Evolutionary conservation across 2,888 invertebrate genomes (phyloP).

Genomic region (Heliothis peltigera): DNA sequence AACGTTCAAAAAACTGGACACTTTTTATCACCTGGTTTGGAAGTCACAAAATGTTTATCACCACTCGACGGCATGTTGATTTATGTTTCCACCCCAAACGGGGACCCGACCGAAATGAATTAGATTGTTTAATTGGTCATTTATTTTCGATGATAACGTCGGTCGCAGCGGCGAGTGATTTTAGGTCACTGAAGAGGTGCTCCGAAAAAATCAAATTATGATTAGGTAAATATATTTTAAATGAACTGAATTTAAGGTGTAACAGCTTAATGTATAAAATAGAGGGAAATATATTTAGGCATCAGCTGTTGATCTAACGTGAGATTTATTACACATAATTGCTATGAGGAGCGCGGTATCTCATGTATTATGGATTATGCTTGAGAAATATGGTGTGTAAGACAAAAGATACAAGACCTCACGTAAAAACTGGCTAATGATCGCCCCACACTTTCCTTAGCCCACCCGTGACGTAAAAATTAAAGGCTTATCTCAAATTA

Average conservation of each 20-base stretch:
- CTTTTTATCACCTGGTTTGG: constrained; percentile 89
- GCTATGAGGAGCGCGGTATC: constrained; percentile 80
- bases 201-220: constrained; percentile 69
- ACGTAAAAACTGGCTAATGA: constrained; percentile 84
- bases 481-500: constrained; percentile 89
- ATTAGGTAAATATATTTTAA: constrained; percentile 67
- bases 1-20: constrained; percentile 84
- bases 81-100: constrained; percentile 86
- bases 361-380: constrained; percentile 87
- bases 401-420: constrained; percentile 83
- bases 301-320: constrained; percentile 83
- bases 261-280: constrained; percentile 30
- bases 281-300: constrained; percentile 71
- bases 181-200: constrained; percentile 79
- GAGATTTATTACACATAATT: constrained; percentile 89
- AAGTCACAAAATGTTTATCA: constrained; percentile 90
- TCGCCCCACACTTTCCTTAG: constrained; percentile 83
- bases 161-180: constrained; percentile 72
- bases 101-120: constrained; percentile 82
- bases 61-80: constrained; percentile 88
- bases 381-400: constrained; percentile 83
- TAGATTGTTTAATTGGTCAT: constrained; percentile 89
- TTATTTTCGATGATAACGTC: constrained; percentile 86
- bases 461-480: constrained; percentile 88
- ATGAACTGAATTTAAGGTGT: constrained; percentile 45